Conservation (phyloP, 2,113 vertebrate genomes). For the Hemiscyllium ocellatum region DNA sequence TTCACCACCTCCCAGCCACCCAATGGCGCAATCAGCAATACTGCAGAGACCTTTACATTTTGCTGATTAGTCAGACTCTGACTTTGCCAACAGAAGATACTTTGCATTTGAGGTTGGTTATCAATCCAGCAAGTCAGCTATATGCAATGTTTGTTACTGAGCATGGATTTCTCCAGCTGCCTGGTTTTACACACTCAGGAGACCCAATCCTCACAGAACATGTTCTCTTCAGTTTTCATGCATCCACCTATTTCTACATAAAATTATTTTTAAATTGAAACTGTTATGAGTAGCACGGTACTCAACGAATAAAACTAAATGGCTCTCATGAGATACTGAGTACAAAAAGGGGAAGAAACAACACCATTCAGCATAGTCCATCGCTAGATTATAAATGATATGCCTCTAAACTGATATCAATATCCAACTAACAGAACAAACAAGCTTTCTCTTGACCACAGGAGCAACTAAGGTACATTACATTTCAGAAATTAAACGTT, state of each 20-base stretch:
- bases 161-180: neutral
- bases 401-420: neutral
- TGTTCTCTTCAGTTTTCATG: neutral
- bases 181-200: neutral
- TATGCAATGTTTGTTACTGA: neutral
- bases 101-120: neutral
- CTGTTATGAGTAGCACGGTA: neutral
- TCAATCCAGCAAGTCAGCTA: slow-evolving; percentile 8
- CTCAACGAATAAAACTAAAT: neutral
- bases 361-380: neutral
- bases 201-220: neutral
- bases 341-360: neutral
- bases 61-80: neutral
- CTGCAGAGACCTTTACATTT: neutral
- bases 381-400: neutral
- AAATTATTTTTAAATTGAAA: neutral
- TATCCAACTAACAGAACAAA: neutral
- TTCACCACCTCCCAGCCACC: neutral
- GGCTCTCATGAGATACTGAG: neutral
- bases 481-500: neutral
- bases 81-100: neutral
- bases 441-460: neutral
- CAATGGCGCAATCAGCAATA: neutral
- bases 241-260: neutral
- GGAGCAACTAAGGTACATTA: neutral